A percentile compares a stretch with the other conserved stretches of the same genome.
phyloP scores from a whole-genome alignment of 2,888 invertebrate genomes.

The Geophilus truncorum region DNA sequence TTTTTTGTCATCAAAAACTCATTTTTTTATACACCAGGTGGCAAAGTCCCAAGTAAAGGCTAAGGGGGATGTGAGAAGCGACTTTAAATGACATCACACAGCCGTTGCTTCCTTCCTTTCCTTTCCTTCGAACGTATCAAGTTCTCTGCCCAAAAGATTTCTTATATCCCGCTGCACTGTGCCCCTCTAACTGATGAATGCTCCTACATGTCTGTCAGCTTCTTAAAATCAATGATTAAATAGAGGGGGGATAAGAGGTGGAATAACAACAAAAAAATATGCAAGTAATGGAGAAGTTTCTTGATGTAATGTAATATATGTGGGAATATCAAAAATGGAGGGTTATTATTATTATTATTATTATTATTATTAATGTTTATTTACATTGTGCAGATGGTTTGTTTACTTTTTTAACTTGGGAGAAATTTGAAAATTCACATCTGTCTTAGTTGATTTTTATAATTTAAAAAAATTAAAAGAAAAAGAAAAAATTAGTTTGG shows the following conservation, averaged over 20 bases:
- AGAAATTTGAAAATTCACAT: no score
- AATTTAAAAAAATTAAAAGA: no score
- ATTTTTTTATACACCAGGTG: not conserved
- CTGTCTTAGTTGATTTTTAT: no score
- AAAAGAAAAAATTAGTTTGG: no score
- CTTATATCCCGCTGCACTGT: not conserved
- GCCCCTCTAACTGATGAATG: not conserved
- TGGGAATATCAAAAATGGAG: no score
- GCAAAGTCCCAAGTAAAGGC: not conserved
- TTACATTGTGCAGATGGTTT: no score
- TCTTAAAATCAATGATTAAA: not conserved
- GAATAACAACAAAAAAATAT: not conserved
- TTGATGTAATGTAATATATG: no score
- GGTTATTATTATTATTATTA: no score
- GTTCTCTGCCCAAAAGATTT: not conserved
- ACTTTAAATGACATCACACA: not conserved
- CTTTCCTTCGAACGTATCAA: not conserved
- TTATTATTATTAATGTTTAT: no score
- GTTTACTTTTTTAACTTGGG: no score
- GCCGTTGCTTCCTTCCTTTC: not conserved
- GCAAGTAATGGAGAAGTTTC: no score
- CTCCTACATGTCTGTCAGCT: not conserved
- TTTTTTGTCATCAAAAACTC: not conserved
- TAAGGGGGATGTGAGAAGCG: not conserved
- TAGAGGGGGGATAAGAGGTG: not conserved